These are phyloP conservation scores for Monarcha castaneiventris DNA, from an alignment of 2,113 vertebrate genomes.

Conservation along the genomic window DNA sequence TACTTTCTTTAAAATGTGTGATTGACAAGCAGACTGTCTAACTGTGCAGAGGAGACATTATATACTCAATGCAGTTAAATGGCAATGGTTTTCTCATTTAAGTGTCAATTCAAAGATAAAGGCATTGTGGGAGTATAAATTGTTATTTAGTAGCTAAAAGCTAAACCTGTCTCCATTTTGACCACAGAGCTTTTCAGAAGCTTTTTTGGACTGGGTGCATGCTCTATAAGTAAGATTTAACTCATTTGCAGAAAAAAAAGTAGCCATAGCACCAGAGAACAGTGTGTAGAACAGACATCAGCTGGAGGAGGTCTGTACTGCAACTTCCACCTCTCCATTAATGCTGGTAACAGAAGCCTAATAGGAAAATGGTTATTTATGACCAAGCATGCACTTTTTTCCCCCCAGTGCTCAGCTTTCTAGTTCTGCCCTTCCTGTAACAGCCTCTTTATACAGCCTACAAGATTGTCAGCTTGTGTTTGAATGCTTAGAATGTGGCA, in stretches of 20 bases:
- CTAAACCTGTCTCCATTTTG: background rate
- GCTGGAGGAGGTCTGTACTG: background rate
- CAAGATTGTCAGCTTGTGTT: background rate
- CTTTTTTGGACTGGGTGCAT: background rate
- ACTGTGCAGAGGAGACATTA: background rate
- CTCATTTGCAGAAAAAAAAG: background rate
- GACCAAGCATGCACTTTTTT: background rate
- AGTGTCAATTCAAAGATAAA: background rate
- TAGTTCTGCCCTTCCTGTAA: background rate
- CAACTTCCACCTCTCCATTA: background rate
- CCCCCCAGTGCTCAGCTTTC: background rate
- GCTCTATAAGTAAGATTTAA: background rate
- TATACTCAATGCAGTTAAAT: background rate
- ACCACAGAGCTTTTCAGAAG: background rate
- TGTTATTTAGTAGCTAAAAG: background rate
- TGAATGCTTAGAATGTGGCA: background rate
- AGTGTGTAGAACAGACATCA: background rate
- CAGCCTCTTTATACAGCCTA: background rate
- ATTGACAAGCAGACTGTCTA: background rate
- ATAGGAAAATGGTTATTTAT: background rate
- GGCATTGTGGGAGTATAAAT: background rate
- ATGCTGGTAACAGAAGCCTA: background rate
- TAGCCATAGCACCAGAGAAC: background rate
- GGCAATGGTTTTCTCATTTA: background rate
- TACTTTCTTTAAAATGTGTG: background rate